Evolutionary conservation across 2,888 invertebrate genomes (phyloP).

Genomic region (Dasypolia templi): DNA sequence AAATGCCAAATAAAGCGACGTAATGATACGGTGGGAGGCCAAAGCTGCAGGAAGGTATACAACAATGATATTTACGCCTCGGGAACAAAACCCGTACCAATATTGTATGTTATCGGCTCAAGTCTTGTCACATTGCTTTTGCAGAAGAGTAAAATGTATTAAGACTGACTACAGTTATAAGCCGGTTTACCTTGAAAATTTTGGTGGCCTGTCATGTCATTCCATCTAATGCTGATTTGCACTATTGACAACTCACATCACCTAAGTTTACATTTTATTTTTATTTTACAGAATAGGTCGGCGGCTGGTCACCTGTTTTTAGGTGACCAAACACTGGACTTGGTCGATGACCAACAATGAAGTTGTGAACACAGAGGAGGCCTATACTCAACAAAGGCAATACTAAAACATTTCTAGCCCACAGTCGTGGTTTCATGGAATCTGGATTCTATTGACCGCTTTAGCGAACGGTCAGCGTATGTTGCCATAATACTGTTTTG

Average conservation of each 20-base stretch:
- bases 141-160: neutral
- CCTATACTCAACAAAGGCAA: neutral
- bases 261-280: too few relatives aligned
- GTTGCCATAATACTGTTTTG: constrained; percentile 35
- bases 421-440: constrained; percentile 25
- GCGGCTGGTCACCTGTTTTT: neutral
- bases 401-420: constrained; percentile 11
- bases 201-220: too few relatives aligned
- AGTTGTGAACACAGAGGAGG: neutral
- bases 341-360: neutral
- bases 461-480: constrained; percentile 21
- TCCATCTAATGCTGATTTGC: too few relatives aligned
- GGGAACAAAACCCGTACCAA: neutral
- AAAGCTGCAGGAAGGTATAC: neutral
- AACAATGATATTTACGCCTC: neutral
- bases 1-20: constrained; percentile 51
- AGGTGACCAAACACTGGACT: neutral
- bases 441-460: constrained; percentile 3
- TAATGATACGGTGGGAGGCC: constrained; percentile 24
- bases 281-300: too few relatives aligned
- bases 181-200: neutral
- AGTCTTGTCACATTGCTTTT: neutral
- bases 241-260: too few relatives aligned
- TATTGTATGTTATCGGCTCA: neutral
- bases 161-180: neutral